A percentile compares a stretch with the other conserved stretches of the same genome.
Evolutionary conservation across 2,797 vertebrate species (phyloP).

Genomic region (Cryptoblepharus egeriae): DNA sequence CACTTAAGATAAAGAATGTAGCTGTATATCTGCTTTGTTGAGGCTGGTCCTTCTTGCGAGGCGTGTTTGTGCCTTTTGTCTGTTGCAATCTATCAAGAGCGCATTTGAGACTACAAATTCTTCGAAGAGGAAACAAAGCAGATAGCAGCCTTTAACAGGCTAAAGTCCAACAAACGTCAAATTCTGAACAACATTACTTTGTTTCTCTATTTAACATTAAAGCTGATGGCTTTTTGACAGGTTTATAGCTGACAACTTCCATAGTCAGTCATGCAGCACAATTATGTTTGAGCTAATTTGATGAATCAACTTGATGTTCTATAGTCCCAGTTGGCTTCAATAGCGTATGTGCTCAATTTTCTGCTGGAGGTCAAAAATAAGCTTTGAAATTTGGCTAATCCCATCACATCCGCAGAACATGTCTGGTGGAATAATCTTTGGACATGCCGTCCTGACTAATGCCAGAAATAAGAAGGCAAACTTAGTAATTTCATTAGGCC

Average conservation of each 20-base stretch:
- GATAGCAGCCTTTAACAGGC: slow-evolving; percentile 80
- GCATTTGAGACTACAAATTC: slow-evolving; percentile 73
- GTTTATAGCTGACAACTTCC: slow-evolving; percentile 89
- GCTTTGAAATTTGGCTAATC: slow-evolving; percentile 84
- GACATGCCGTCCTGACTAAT: slow-evolving; percentile 71
- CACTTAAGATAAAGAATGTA: slow-evolving; percentile 47
- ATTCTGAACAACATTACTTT: slow-evolving; percentile 83
- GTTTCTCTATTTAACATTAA: slow-evolving; percentile 90
- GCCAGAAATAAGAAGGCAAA: slow-evolving; percentile 73
- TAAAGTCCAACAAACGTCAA: slow-evolving; percentile 83
- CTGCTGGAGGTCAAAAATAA: slow-evolving; percentile 84
- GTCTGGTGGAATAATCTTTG: slow-evolving; percentile 77
- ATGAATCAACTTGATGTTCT: slow-evolving; percentile 94
- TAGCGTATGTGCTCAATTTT: slow-evolving; percentile 84
- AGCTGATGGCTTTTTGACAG: slow-evolving; percentile 92
- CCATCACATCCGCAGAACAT: slow-evolving; percentile 75
- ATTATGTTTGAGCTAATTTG: slow-evolving; percentile 93
- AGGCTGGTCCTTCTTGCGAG: slow-evolving; percentile 59
- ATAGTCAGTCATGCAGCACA: slow-evolving; percentile 89
- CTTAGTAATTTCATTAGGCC: slow-evolving; percentile 71
- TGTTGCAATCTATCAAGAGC: slow-evolving; percentile 50
- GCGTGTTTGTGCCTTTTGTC: slow-evolving; percentile 57
- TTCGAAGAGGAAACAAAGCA: slow-evolving; percentile 85
- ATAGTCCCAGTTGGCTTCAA: slow-evolving; percentile 83
- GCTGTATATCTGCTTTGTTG: slow-evolving; percentile 51